Evolutionary conservation across 1,140 invertebrate genomes (phyloP).

Genomic region (Ectropis grisescens): DNA sequence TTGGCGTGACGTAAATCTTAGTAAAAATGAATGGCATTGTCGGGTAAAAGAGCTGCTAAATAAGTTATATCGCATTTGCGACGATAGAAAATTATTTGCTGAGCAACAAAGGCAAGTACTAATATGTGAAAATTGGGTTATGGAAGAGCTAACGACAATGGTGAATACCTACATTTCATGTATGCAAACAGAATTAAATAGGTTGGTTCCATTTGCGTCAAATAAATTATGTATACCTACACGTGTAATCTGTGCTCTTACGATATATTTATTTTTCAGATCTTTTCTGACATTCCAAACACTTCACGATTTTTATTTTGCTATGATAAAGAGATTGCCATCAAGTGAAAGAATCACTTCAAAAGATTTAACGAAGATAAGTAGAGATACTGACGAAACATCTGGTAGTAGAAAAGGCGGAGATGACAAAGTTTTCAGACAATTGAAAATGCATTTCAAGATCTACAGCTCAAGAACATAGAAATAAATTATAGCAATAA

Average conservation of each 20-base stretch:
- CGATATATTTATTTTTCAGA: conserved; percentile 34
- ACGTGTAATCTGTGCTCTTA: not conserved
- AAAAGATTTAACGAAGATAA: conserved; percentile 49
- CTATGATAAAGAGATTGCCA: conserved; percentile 52
- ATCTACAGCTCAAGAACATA: conserved; percentile 46
- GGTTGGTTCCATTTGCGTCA: conserved; percentile 42
- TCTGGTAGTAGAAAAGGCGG: conserved; percentile 36
- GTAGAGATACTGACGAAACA: conserved; percentile 33
- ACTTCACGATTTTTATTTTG: conserved; percentile 71
- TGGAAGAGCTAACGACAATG: conserved; percentile 62
- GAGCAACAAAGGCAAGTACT: conserved; percentile 62
- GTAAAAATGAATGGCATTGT: conserved; percentile 63
- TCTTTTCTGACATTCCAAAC: conserved; percentile 60
- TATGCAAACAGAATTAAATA: conserved; percentile 72
- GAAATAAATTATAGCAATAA: conserved; percentile 54
- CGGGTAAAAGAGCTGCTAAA: conserved; percentile 48
- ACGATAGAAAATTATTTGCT: conserved; percentile 61
- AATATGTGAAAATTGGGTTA: conserved; percentile 67
- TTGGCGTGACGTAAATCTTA: conserved; percentile 61
- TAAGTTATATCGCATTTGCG: conserved; percentile 65
- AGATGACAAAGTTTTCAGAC: conserved; percentile 49
- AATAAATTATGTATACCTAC: too few relatives aligned
- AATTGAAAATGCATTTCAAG: conserved; percentile 38
- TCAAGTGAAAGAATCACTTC: conserved; percentile 42
- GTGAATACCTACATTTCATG: conserved; percentile 68